Base-by-base conservation (phyloP, 2,888 invertebrate genomes). In the Rhogogaster chlorosoma region DNA sequence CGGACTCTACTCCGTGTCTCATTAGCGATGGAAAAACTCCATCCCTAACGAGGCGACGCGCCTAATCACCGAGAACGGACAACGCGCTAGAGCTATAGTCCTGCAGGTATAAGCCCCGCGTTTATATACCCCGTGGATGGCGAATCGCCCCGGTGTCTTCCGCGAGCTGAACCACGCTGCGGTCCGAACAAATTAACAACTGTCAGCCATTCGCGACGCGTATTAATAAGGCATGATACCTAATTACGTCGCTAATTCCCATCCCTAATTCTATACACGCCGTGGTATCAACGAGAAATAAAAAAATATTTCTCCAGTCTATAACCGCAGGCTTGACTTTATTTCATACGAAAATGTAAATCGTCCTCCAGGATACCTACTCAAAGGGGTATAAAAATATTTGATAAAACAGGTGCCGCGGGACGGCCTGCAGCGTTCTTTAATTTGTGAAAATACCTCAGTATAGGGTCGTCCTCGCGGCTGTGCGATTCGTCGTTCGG, bases 381-480 rank as follows among this genome's bases (percentile, higher is more conserved):
- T 18, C 7, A 53, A n/a, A 53, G 53, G n/a, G n/a, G 18, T 18
- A 53, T 53, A 53, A 53, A 67, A 32, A 32, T 32, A 67, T 32
- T 32, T 67, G 2, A 15, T 1, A 73, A 73, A 42, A 26, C 42
- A n/a, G n/a, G 4, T 10, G n/a, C 87, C 85, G 83, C 84, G 85
- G 64, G 84, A 86, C 73, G 49, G 82, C 85, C 73, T 61, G 89
- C 91, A 91, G 91, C 90, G 90, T 92, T 92, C 91, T 92, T 93
- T 92, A 92, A 92, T 92, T 92, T 92, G 92, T 90, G 92, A 92
- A 53, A 53, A 92, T 89, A 89, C 90, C 89, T 42, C n/a, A n/a
- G n/a, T n/a, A n/a, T 22, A 42, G 38, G 10, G 32, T 88, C 87
- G 67, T 88, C 89, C 88, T 29, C 89, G 87, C 89, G 87, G 88